Base-by-base conservation (phyloP, 2,888 invertebrate species). In the Subacronicta megacephala region DNA sequence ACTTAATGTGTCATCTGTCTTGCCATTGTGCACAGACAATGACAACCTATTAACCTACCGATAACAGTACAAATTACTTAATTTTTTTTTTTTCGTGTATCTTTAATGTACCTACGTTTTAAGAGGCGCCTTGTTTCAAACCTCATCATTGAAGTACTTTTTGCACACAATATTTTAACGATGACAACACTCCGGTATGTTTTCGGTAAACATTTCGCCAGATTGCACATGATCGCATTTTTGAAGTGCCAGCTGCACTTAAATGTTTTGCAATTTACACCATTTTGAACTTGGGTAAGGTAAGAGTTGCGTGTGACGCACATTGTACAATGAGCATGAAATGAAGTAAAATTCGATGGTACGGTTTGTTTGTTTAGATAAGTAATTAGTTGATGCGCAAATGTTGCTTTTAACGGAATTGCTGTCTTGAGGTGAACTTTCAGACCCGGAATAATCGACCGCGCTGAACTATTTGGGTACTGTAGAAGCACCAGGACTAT, bases 21-120 rank as follows among this genome's bases (percentile, higher is more conserved):
- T 35, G 13, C 45, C 6, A 43, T 29, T 35, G 10, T 52, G 20
- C 33, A 40, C 15, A 62, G 45, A 42, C 54, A 64, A 46, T 46
- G 65, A 42, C 18, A 40, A n/a, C 20, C 13, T 33, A 16, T 6
- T 31, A 33, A 26, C 9, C 7, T 36, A 9, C 43, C 16, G 45
- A 46, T 46, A 56, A 43, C n/a, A 4, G n/a, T 15, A 23, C 29
- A 33, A 42, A 55, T 37, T 64, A 45, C 57, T 57, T 41, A 23
- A 42, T 45, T 41, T 43, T 20, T 33, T 36, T 23, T 43, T 43
- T 43, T 55, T 38, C 33, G 31, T 46, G 18, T 20, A 7, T 13
- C 17, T 10, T 13, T 15, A 45, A 29, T 12, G 13, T 40, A 12
- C 15, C 23, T 10, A 26, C 0, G 10, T n/a, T 23, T 18, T 3